Conservation (phyloP, 1,140 invertebrate genomes). For the Mactra quadrangularis region DNA sequence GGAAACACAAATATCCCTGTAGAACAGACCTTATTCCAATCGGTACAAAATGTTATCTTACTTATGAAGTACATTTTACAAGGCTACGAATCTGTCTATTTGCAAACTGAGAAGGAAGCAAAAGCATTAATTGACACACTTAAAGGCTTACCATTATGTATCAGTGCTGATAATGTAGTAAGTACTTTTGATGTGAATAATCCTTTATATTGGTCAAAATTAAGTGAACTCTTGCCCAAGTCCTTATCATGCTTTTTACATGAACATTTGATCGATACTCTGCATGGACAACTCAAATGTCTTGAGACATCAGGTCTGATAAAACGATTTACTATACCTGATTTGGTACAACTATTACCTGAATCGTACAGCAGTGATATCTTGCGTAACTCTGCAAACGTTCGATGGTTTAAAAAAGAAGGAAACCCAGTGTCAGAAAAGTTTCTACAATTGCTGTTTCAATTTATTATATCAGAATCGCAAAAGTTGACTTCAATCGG, state of each 20-base stretch:
- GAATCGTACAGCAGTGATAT: not conserved
- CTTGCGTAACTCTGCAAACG: not conserved
- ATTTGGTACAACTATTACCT: not conserved
- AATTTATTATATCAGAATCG: conserved; percentile 1
- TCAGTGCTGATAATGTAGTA: conserved; percentile 12
- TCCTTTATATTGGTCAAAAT: not conserved
- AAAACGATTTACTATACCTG: not conserved
- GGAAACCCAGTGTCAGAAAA: not conserved
- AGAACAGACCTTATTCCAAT: too few relatives aligned
- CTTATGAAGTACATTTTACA: not conserved
- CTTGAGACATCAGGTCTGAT: not conserved
- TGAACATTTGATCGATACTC: not conserved
- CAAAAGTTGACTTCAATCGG: not conserved
- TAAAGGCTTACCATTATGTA: conserved; percentile 4
- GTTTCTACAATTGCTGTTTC: not conserved
- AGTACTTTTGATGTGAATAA: not conserved
- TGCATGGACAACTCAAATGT: not conserved
- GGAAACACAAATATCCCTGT: conserved; percentile 14
- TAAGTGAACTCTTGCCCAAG: not conserved
- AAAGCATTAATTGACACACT: not conserved
- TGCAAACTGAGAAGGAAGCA: not conserved
- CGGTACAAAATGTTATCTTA: not conserved
- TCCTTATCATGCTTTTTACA: not conserved
- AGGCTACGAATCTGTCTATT: too few relatives aligned
- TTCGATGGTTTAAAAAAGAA: not conserved